Evolutionary conservation across 2,888 invertebrate genomes (phyloP), one percentile per base, ranked within the genome.

Genomic region (Hydropsyche betteni): DNA sequence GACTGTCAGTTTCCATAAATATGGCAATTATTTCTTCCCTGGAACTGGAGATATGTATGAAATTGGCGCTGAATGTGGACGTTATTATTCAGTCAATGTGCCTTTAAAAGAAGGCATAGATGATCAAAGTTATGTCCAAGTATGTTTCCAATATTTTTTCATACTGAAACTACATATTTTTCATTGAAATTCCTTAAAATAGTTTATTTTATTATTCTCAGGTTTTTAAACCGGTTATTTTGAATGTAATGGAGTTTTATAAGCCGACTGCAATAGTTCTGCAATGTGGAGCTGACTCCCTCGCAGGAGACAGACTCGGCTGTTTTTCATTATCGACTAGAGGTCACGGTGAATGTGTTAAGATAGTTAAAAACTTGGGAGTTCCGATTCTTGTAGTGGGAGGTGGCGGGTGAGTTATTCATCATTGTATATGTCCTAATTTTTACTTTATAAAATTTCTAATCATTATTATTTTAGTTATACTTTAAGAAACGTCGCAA

Each of bases 11-110:
- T 99, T 99, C 84, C 99, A 99, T 83, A 99, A 99, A 86, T 99
- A 98, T 83, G 99, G 99, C 1, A 97, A 97, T 82, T 96, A 94
- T 82, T 99, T 98, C 84, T 99, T 99, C 83, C 99, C 99, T 0
- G 98, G 99, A 0, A 99, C 99, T 0, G 99, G 99, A 0, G 98
- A 98, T 84, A 98, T 99, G 98, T 98, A 97, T 84, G 99, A 99
- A 86, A 92, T 98, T 70, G 99, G 99, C 0, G 94, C 96, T 0
- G 98, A 98, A 84, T 94, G 94, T 82, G 99, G 99, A 0, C 88
- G 96, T 72, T 98, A 97, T 83, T 99, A 99, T 83, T 98, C 98
- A 0, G 95, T 99, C 0, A 99, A 99, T 88, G 98, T 99, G 0
- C 99, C 99, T 0, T 84, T 99, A 12, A 96, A 97, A 82, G 98